Percentiles rank a stretch among this genome's conserved stretches.
Conservation (phyloP, 2,797 vertebrate species). For the Adrianichthys oophorus region DNA sequence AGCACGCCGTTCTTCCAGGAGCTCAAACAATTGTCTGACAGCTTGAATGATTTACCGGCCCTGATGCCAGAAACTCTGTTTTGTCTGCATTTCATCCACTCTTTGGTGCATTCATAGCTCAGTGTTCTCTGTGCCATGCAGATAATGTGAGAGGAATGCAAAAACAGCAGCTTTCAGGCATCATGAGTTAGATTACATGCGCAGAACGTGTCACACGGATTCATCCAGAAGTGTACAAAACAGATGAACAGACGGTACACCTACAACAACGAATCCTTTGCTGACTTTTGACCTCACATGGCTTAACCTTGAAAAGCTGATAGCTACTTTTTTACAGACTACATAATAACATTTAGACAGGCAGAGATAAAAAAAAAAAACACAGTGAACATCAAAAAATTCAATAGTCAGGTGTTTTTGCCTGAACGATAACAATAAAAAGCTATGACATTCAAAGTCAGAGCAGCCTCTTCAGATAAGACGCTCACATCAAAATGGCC, state of each 20-base stretch:
- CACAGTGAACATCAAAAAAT: not conserved
- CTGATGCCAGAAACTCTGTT: conserved; percentile 24
- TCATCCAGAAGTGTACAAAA: conserved; percentile 2
- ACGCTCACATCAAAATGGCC: no score
- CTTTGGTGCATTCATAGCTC: not conserved
- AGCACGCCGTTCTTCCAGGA: conserved; percentile 32
- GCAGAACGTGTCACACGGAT: not conserved
- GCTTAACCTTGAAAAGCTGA: conserved; percentile 37
- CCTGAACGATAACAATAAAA: no score
- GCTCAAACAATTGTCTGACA: conserved; percentile 12
- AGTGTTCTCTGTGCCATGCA: conserved; percentile 1
- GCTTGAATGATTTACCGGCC: conserved; percentile 9
- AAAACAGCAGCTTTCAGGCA: conserved; percentile 9
- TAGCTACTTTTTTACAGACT: conserved; percentile 20
- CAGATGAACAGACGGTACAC: not conserved
- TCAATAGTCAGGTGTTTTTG: not conserved
- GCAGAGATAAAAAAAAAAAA: not conserved
- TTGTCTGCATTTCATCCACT: conserved; percentile 11
- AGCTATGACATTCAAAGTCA: no score
- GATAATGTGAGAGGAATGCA: conserved; percentile 3
- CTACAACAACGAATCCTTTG: not conserved
- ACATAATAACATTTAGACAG: conserved; percentile 1
- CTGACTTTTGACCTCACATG: conserved; percentile 25
- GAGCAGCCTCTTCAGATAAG: no score
- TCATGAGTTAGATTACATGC: not conserved